Percentiles rank a stretch among this genome's conserved stretches.
phyloP scores from a whole-genome alignment of 2,888 invertebrate genomes.

The Steinernema hermaphroditum region DNA sequence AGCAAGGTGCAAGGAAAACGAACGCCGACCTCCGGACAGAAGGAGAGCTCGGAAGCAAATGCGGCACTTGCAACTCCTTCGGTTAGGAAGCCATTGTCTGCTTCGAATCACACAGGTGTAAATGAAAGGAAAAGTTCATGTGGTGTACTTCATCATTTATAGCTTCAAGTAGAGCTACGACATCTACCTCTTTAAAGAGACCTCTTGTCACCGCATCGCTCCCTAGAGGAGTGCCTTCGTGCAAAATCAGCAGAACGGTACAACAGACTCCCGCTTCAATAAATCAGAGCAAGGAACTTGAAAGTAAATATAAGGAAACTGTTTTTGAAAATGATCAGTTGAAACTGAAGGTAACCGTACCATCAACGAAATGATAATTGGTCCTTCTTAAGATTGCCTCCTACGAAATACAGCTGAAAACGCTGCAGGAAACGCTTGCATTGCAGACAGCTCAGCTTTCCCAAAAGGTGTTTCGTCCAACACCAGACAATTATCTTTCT shows the following conservation, averaged over 20 bases:
- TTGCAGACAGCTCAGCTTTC: background rate
- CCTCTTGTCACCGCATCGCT: background rate
- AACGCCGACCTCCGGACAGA: background rate
- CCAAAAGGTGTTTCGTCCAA: background rate
- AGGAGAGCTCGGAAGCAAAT: background rate
- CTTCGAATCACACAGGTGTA: background rate
- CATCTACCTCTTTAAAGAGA: background rate
- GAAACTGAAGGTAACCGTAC: background rate
- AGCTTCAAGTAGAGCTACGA: background rate
- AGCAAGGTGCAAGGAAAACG: background rate
- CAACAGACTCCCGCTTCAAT: too few species aligned
- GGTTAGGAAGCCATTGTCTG: background rate
- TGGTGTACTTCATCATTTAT: background rate
- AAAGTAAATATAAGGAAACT: slow-evolving; percentile 6
- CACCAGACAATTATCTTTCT: background rate
- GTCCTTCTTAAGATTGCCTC: background rate
- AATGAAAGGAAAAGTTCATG: background rate
- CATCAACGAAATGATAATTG: too few species aligned
- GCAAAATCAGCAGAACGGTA: too few species aligned
- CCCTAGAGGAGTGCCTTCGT: too few species aligned
- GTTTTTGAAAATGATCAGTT: background rate
- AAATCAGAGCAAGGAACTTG: background rate
- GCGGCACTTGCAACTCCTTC: background rate
- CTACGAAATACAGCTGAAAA: background rate
- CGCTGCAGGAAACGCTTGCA: background rate